These are phyloP conservation scores for Clarias pachynema DNA, from an alignment of 2,797 vertebrate species.

Conservation along the genomic window DNA sequence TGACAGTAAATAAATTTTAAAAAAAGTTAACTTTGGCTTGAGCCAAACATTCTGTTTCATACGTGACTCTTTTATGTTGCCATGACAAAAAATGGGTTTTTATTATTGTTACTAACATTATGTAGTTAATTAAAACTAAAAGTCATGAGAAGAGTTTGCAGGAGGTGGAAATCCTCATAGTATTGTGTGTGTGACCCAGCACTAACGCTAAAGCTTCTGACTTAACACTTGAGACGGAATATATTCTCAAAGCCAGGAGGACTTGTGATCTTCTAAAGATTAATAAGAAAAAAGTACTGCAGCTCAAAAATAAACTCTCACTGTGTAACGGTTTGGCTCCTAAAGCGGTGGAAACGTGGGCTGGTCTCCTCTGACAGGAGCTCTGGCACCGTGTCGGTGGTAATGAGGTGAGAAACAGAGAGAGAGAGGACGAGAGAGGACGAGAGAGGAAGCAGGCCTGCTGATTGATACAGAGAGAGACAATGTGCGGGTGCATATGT, in stretches of 20 bases:
- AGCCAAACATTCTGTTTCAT: background rate
- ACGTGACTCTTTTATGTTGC: background rate
- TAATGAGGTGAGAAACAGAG: slow-evolving; percentile 46
- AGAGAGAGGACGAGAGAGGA: background rate
- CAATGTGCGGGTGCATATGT: background rate
- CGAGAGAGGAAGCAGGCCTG: background rate
- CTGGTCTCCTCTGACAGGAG: slow-evolving; percentile 3
- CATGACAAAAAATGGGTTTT: background rate
- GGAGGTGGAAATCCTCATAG: background rate
- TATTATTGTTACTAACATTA: background rate
- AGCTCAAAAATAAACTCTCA: background rate
- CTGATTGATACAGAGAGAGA: background rate
- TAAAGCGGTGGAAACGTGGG: background rate
- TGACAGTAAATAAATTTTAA: background rate
- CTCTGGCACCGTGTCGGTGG: background rate
- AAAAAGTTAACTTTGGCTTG: no score
- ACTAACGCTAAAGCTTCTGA: background rate
- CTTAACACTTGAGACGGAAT: background rate
- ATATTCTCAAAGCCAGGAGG: background rate
- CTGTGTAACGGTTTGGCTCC: background rate
- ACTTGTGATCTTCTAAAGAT: background rate
- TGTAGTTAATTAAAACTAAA: background rate
- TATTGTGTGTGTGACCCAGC: background rate
- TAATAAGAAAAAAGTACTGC: background rate
- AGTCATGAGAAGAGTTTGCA: background rate